Base-by-base conservation (phyloP, 2,797 vertebrate species). In the Telmatherina bonti region DNA sequence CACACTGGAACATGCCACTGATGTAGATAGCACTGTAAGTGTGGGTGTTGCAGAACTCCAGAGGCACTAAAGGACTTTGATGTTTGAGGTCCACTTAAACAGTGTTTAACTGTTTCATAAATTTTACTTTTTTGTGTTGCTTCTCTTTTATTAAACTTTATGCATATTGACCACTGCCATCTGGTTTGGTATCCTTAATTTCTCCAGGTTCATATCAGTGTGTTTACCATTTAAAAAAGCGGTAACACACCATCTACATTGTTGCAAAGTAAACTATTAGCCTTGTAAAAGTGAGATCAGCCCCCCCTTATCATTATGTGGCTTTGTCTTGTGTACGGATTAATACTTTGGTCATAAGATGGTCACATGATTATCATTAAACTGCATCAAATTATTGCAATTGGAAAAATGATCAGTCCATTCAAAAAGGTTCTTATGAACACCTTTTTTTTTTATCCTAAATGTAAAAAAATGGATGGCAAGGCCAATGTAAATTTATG, bases 1-100 rank as follows among this genome's bases (percentile, higher is more conserved):
- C 93, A 89, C 94, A 94, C 65, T 78, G 59, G 85, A 78, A 67
- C 76, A 78, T 72, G 74, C 77, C 88, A 82, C 81, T 85, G 52
- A 81, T 77, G 76, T 81, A 83, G 56, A 81, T 52, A 74, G 57
- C 92, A 95, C 94, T 94, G 94, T 94, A 92, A 87, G 65, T 73
- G 72, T 78, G 53, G 38, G 71, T 79, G 74, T 72, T 45, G 49
- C 67, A 60, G 62, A 74, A 72, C 81, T 76, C 74, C 86, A 81
- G 75, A 79, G 76, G 73, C 72, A 77, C 73, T 64, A 53, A 84
- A 93, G 91, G 94, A 94, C 74, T 66, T 82, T 70, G 79, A 67
- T 76, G 38, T 77, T 84, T 81, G 30, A 52, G 63, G 45, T 77
- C 56, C 41, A 49, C 58, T 68, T 47, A 68, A 82, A 70, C 29